Conservation (phyloP, 92 coral and sea anemone species). For the Heteractis magnifica region DNA sequence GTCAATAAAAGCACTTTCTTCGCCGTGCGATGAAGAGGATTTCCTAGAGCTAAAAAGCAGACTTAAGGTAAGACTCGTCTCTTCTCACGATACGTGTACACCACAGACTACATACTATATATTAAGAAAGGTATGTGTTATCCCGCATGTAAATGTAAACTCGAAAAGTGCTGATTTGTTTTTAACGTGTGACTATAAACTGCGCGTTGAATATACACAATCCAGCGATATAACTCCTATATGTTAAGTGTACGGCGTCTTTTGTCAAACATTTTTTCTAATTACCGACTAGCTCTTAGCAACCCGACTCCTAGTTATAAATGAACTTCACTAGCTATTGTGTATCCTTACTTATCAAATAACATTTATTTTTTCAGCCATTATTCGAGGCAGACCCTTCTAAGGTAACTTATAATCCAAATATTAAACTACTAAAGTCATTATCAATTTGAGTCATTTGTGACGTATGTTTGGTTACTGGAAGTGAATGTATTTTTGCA, state of each 20-base stretch:
- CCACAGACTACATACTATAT: background rate
- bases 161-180: background rate
- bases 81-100: background rate
- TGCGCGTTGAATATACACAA: no score
- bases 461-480: background rate
- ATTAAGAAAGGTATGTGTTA: background rate
- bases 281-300: slow-evolving; percentile 22
- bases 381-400: slow-evolving; percentile 74
- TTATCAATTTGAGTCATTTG: background rate
- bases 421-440: background rate
- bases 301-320: background rate
- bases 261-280: slow-evolving; percentile 12
- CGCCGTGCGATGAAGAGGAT: slow-evolving; percentile 59
- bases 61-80: slow-evolving; percentile 45
- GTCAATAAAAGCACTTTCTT: slow-evolving; percentile 49
- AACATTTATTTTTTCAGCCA: slow-evolving; percentile 49
- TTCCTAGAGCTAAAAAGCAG: slow-evolving; percentile 66
- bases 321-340: slow-evolving; percentile 1
- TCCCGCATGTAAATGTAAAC: background rate
- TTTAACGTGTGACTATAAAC: no score
- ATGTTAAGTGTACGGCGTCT: background rate
- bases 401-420: slow-evolving; percentile 47
- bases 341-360: background rate
- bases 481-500: background rate
- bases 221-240: background rate